Base-by-base conservation (phyloP, 2,888 invertebrate species). In the Deroplatys truncata region DNA sequence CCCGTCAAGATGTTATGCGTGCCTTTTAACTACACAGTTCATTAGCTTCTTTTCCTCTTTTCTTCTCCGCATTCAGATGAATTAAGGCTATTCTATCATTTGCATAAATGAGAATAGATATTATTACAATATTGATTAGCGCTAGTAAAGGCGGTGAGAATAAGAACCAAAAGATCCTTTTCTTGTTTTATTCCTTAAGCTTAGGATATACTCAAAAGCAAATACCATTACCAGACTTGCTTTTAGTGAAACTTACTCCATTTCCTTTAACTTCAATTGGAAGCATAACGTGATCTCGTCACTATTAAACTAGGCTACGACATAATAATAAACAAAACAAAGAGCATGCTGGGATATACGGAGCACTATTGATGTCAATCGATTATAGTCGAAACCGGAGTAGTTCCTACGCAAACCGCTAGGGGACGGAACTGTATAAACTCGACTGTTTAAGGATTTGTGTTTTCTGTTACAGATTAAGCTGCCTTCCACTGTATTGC, bases 61-160 rank as follows among this genome's bases (percentile, higher is more conserved):
- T 5, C 56, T 72, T 9, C 25, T 20, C 20, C 20, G 1, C 15
- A 56, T 72, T 72, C 56, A 72, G 20, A 72, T 5, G 5, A 16
- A 20, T 72, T 72, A 72, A 72, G 15, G 20, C 56, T 72, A 72
- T 72, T 72, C 56, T 72, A 4, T 72, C 4, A 72, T 72, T 72
- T 20, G 20, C 56, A 72, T 72, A 20, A 72, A 72, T 20, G 5
- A 72, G 20, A 72, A 72, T 72, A 25, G 1, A 20, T 43, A 1
- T 72, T 72, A 15, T 72, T 72, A 72, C 56, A 25, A 83, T 87
- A 87, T 87, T 87, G 87, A 87, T 87, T 87, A 83, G 83, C 87
- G 87, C 87, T 87, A 83, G 87, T 87, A 83, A 31, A 35, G 2
- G 87, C n/a, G 87, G 87, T 28, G 5, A 87, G n/a, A 82, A 82